phyloP scores from a whole-genome alignment of 1,140 invertebrate genomes.

The silkworm (Bombyx mori) region DNA sequence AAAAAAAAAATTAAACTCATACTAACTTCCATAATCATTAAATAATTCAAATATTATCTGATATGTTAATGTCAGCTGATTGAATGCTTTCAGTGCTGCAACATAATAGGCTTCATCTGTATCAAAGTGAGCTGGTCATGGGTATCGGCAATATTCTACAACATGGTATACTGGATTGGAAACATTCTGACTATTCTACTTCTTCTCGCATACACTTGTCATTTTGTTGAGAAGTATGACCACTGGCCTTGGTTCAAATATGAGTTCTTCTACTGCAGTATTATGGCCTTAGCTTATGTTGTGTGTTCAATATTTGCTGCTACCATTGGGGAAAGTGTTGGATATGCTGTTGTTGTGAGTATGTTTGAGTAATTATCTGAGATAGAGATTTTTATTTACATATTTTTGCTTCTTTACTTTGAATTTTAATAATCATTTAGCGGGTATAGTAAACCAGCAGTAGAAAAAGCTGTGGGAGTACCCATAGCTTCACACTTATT shows the following conservation, averaged over 20 bases:
- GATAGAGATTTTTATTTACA: no score
- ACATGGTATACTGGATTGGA: conserved; percentile 84
- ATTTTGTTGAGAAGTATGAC: conserved; percentile 87
- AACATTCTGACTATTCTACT: conserved; percentile 86
- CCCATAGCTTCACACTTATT: no score
- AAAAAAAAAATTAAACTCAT: no score
- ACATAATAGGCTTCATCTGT: conserved; percentile 87
- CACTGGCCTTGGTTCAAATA: conserved; percentile 88
- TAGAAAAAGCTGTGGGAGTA: no score
- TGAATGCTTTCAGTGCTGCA: conserved; percentile 75
- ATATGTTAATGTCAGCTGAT: no score
- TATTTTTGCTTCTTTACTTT: no score
- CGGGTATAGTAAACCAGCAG: no score
- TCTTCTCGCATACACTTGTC: conserved; percentile 85
- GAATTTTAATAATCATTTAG: no score
- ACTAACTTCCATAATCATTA: no score
- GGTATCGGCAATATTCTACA: conserved; percentile 72
- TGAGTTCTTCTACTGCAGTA: conserved; percentile 81
- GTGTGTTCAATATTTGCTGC: conserved; percentile 51
- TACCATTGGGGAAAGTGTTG: conserved; percentile 42
- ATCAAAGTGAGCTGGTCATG: conserved; percentile 79
- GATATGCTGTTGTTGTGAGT: conserved; percentile 59
- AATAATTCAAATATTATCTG: no score
- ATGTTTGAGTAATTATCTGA: conserved; percentile 2
- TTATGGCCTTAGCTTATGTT: conserved; percentile 78